Conservation (phyloP, 2,113 vertebrate species). For the Diadophis punctatus region DNA sequence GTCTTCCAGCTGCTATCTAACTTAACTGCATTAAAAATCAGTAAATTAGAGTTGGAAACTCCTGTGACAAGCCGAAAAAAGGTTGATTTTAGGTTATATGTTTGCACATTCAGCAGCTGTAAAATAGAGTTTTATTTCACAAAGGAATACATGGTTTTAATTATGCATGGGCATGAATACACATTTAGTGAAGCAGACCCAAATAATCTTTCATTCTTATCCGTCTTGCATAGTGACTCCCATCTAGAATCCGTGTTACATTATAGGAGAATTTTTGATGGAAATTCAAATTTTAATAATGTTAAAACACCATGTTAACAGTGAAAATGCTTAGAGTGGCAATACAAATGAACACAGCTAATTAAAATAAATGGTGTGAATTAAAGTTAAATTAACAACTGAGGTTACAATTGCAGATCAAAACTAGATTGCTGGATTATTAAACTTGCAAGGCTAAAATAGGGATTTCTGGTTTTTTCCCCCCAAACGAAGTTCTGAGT, state of each 20-base stretch:
- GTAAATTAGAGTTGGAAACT: not conserved
- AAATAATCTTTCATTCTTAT: conserved; percentile 13
- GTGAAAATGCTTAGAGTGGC: conserved; percentile 31
- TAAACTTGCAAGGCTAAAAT: not conserved
- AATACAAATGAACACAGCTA: conserved; percentile 28
- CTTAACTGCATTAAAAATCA: not conserved
- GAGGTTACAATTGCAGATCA: conserved; percentile 25
- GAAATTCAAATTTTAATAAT: conserved; percentile 42
- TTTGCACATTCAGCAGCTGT: conserved; percentile 12
- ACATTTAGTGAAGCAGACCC: conserved; percentile 27
- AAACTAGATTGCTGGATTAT: conserved; percentile 10
- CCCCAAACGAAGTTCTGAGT: conserved; percentile 1
- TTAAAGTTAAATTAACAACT: conserved; percentile 36
- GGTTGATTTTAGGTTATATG: not conserved
- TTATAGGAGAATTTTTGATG: conserved; percentile 22
- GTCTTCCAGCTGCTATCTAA: not conserved
- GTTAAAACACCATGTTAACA: conserved; percentile 36
- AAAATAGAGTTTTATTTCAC: conserved; percentile 15
- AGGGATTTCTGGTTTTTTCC: not conserved
- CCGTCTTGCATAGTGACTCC: conserved; percentile 31
- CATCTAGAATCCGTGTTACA: conserved; percentile 11
- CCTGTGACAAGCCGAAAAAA: too few relatives aligned
- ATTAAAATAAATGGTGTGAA: conserved; percentile 42
- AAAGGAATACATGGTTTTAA: conserved; percentile 42
- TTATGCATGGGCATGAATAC: conserved; percentile 28